Conservation (phyloP, 30 jellyfish, hydroid and myxozoan genomes). For the Sanderia malayensis region DNA sequence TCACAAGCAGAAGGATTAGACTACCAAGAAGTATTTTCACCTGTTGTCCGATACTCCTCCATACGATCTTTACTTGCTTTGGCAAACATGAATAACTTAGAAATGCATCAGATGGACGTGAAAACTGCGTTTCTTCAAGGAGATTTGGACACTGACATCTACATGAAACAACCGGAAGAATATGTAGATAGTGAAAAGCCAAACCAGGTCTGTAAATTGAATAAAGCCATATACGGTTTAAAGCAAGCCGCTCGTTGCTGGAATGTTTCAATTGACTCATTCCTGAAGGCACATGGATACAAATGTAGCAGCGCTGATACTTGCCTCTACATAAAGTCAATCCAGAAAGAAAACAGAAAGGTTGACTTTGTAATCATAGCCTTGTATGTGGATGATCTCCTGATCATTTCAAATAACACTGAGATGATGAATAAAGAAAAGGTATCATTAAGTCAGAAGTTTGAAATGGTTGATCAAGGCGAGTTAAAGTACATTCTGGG, state of each 20-base stretch:
- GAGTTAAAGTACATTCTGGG: constrained; percentile 41
- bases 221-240: no score
- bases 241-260: no score
- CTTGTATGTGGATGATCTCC: constrained; percentile 35
- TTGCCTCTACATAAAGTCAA: neutral
- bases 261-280: no score
- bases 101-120: neutral
- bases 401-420: constrained; percentile 26
- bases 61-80: neutral
- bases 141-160: neutral
- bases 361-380: constrained; percentile 18
- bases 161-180: neutral
- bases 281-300: neutral
- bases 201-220: neutral
- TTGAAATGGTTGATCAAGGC: constrained; percentile 57
- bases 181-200: neutral
- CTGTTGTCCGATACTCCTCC: neutral
- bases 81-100: neutral
- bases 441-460: neutral
- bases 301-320: neutral
- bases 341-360: no score
- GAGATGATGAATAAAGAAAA: constrained; percentile 30
- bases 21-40: no score
- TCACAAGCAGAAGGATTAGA: no score
- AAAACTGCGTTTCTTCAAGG: neutral